phyloP scores from a whole-genome alignment of 2,113 vertebrate genomes.

The Pelobates fuscus region DNA sequence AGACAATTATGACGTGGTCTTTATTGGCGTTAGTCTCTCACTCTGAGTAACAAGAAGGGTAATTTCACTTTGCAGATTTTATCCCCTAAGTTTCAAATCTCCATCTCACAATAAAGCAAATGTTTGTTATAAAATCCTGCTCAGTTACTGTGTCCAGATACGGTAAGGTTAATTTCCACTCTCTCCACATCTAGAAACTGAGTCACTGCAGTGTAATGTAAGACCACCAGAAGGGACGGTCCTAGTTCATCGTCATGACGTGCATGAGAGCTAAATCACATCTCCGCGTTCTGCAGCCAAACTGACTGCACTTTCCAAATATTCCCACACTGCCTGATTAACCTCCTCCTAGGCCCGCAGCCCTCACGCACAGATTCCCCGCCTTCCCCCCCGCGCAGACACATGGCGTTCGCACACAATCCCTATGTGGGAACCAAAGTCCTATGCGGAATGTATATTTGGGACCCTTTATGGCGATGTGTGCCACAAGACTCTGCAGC shows the following conservation, averaged over 20 bases:
- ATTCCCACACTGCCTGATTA: constrained; percentile 45
- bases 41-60: no score
- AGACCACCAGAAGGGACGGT: constrained; percentile 14
- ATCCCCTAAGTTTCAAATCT: no score
- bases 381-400: background rate
- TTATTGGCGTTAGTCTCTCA: no score
- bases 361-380: constrained; percentile 13
- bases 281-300: constrained; percentile 14
- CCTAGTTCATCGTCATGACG: background rate
- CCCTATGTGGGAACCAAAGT: constrained; percentile 29
- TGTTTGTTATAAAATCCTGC: no score
- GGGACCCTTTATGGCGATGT: no score
- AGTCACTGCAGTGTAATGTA: constrained; percentile 34
- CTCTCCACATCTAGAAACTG: constrained; percentile 12
- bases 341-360: constrained; percentile 15
- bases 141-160: no score
- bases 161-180: no score
- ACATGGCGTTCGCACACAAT: no score
- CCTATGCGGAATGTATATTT: no score
- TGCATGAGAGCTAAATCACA: constrained; percentile 39
- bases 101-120: no score
- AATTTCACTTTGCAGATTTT: no score
- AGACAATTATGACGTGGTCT: no score
- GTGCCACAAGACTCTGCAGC: background rate
- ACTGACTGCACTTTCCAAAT: constrained; percentile 28